Evolutionary conservation across 2,113 vertebrate genomes (phyloP), one percentile per base, ranked within the genome.

Genomic region (Tenrec ecaudatus): DNA sequence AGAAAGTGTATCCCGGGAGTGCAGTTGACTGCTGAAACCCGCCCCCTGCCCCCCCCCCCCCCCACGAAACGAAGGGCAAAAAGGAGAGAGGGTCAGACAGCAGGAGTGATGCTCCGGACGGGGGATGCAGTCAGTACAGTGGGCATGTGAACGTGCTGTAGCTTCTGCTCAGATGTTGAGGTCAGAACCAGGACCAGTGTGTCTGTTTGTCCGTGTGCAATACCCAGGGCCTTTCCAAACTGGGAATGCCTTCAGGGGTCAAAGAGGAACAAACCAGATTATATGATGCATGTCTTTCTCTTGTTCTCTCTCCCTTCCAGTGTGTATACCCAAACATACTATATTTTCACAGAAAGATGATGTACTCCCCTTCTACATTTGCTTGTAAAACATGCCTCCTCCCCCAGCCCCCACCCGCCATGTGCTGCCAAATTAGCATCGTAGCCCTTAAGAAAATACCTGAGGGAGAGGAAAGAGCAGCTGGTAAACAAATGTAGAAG

Each of bases 221-320:
- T 71, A 38, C 31, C 33, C 22, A 31, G 0, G 58, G 31, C 25
- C 43, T 69, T 84, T 86, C 62, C 68, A 88, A 83, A 89, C 27
- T 16, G 31, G 81, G 58, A 77, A 84, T 31, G 27, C 4, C 68
- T 78, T 89, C 7, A 1, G 62, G 73, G 58, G 69, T 40, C 77
- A 94, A 79, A 92, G 23, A 89, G 86, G 89, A 87, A 73, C 84
- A 15, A 92, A 69, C 10, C 29, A 76, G 57, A 64, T 19, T 79
- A 33, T 40, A 31, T 6, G 53, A 36, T 84, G 29, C 84, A 57
- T 66, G 47, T 20, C 20, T 58, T 71, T 71, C 69, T 71, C 33
- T 36, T 7, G 7, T 36, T 73, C 33, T 33, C 29, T 7, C 19
- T 73, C 5, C 20, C 71, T 22, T 17, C 16, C 7, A 53, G 47